Evolutionary conservation across 1,140 invertebrate genomes (phyloP), one percentile per base, ranked within the genome.

Genomic region (Spodoptera litura): DNA sequence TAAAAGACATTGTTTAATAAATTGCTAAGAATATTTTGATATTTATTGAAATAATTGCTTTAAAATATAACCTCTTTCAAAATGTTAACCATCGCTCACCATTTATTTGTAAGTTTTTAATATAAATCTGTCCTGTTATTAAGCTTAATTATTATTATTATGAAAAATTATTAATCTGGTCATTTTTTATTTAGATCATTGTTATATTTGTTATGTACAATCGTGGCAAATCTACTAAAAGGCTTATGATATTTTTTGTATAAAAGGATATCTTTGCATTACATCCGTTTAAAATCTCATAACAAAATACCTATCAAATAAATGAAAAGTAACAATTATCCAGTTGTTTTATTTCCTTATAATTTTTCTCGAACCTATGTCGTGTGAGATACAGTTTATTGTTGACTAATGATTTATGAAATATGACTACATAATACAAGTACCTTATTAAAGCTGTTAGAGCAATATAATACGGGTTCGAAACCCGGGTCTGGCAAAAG

Each of bases 131-230:
- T 93, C 93, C 82, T 92, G 91, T 87, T 81, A 88, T 90, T 92
- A 93, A 92, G 89, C 86, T 87, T 88, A 75, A 75, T 85, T 88
- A 87, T 90, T 92, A 92, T 90, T 93, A 91, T 88, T 90, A 91
- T 86, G 91, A 87, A 90, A 92, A 92, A 88, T 85, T 92, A 94
- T 93, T 94, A 94, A 94, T 94, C 93, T 94, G 93, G 93, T 94
- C 93, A 94, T 94, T 93, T 44, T 92, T 93, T 91, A 91, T 91
- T 93, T 92, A 92, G 91, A 92, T 90, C 88, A 91, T 92, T 91
- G 90, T 93, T 93, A 88, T 93, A 90, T 91, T 94, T 93, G 89
- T 94, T 92, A 85, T 93, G 78, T 90, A 91, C 93, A 93, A 92
- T 91, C 88, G 58, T 91, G 89, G 87, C 86, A 91, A 90, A 92